A percentile compares a stretch with the other conserved stretches of the same genome.
Evolutionary conservation across 2,888 invertebrate species (phyloP).

Genomic region (Amphipoea lucens): DNA sequence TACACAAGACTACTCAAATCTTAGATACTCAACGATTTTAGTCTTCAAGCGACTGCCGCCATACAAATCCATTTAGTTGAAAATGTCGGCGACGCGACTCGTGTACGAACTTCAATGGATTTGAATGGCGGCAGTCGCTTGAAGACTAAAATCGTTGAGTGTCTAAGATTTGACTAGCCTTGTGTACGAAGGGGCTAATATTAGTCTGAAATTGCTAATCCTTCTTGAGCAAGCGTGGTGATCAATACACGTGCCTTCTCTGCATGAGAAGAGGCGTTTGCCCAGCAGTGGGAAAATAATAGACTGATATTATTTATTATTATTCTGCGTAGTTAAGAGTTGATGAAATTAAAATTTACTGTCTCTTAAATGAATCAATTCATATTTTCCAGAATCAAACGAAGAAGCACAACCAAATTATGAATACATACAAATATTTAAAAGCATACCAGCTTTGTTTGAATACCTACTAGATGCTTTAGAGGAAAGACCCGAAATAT

Average conservation of each 20-base stretch:
- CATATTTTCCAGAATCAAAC: slow-evolving; percentile 57
- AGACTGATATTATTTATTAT: background rate
- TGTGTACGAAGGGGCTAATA: too few relatives aligned
- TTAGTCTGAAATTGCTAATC: background rate
- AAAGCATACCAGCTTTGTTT: slow-evolving; percentile 76
- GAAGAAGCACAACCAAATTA: slow-evolving; percentile 57
- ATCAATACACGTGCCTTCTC: background rate
- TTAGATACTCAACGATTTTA: too few relatives aligned
- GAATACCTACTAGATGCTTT: slow-evolving; percentile 76
- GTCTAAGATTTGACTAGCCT: too few relatives aligned
- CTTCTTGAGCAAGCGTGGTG: background rate
- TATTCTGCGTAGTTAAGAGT: background rate
- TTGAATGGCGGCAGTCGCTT: too few relatives aligned
- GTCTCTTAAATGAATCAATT: background rate
- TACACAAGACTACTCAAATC: too few relatives aligned
- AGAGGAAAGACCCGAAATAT: slow-evolving; percentile 75
- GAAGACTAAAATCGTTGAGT: too few relatives aligned
- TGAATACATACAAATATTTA: slow-evolving; percentile 75
- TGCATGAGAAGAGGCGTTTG: background rate
- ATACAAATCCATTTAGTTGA: too few relatives aligned
- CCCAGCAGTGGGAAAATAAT: background rate
- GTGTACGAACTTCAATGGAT: too few relatives aligned
- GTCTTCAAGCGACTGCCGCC: too few relatives aligned
- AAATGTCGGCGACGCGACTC: too few relatives aligned
- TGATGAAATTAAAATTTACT: background rate